Evolutionary conservation across 2,888 invertebrate genomes (phyloP), one percentile per base, ranked within the genome.

Genomic region (Tetramorium bicarinatum): DNA sequence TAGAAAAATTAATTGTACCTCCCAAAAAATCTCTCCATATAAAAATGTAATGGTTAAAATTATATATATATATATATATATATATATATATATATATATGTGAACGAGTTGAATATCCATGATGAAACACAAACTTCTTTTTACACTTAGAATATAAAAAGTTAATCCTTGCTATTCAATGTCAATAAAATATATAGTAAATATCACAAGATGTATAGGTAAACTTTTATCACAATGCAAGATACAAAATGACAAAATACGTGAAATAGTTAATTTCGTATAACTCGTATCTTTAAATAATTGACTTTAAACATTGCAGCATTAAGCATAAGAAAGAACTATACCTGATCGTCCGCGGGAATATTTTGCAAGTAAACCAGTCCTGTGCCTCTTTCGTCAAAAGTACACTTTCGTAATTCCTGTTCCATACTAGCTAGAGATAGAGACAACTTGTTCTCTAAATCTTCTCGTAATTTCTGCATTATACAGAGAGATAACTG

Each of bases 341-440:
- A 75, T 94, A 95, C 96, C 94, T 95, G 95, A 84, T 96, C 96
- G 66, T 95, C 96, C 89, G 95, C 44, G 75, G 91, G 95, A 81
- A 96, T 93, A 61, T 95, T 95, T 90, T 96, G 96, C 81, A 96
- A 95, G 91, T 96, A 96, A 71, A 96, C 96, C 88, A 96, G 94
- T 85, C 96, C 96, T n/a, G 94, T 93, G 3, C 94, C 92, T 54
- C 95, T 95, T 88, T 96, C 96, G 88, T 96, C 96, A 91, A 96
- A 96, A 0, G 96, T 95, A 91, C 97, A 97, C 92, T 97, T 97
- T 89, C 96, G 96, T 90, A 97, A 94, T 93, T 97, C 97, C 94
- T 96, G 96, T 94, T 97, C 97, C 95, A 97, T 96, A 85, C 96
- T 96, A 0, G 96, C 96, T 90, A 98, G 94, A 21, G 97, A 96